Percentiles rank a stretch among this genome's conserved stretches.
Conservation (phyloP, 2,888 invertebrate species). For the Tipula vernalis region DNA sequence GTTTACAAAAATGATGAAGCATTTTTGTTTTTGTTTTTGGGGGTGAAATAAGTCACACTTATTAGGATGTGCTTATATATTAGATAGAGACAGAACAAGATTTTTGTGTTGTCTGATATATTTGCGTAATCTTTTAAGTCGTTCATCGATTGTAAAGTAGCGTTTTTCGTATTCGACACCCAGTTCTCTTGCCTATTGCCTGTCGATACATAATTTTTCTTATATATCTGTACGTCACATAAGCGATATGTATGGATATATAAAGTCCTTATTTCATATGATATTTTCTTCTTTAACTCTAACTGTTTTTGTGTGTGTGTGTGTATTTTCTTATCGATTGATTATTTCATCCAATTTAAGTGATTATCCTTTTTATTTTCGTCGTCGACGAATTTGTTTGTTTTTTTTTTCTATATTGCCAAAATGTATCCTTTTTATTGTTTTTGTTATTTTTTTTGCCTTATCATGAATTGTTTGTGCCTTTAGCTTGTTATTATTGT, state of each 20-base stretch:
- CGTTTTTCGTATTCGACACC: neutral
- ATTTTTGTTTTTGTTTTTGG: neutral
- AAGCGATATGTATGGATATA: neutral
- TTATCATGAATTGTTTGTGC: neutral
- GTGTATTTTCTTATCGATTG: neutral
- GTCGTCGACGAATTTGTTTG: neutral
- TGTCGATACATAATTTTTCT: neutral
- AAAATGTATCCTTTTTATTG: slow-evolving; percentile 4
- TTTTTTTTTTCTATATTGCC: neutral
- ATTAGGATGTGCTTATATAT: too few species aligned
- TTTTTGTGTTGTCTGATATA: neutral
- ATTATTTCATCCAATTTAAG: slow-evolving; percentile 4
- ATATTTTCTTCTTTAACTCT: neutral
- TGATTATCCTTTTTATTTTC: slow-evolving; percentile 4
- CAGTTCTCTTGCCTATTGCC: neutral
- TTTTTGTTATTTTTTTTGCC: neutral
- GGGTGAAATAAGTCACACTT: too few species aligned
- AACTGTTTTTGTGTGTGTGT: neutral
- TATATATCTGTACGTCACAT: neutral
- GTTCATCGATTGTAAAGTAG: slow-evolving; percentile 4
- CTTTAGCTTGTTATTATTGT: neutral
- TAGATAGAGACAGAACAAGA: too few species aligned
- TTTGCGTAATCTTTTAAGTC: neutral
- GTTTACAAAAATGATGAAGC: neutral
- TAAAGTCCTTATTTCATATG: neutral